Percentiles rank a stretch among this genome's conserved stretches.
Evolutionary conservation across 1,140 invertebrate genomes (phyloP).

Genomic region (Adelges cooleyi): DNA sequence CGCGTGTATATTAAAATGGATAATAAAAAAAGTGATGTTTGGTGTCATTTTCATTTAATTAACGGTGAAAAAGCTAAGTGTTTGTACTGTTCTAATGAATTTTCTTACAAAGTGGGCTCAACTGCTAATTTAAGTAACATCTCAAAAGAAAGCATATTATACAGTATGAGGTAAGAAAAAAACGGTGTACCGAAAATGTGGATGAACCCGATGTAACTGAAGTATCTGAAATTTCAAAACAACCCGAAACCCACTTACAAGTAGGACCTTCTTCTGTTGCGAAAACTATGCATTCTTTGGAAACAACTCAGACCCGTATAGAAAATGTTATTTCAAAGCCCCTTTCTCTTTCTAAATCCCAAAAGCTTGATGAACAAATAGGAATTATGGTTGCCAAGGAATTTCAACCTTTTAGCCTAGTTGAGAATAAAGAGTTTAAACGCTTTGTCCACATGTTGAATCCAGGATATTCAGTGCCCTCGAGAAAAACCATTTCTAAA

Average conservation of each 20-base stretch:
- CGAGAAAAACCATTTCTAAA: conserved; percentile 33
- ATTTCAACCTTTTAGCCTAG: conserved; percentile 32
- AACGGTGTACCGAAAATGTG: too few species aligned
- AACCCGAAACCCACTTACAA: too few species aligned
- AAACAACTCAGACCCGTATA: not conserved
- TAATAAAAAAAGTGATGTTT: conserved; percentile 7
- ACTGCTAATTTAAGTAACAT: not conserved
- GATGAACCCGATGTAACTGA: too few species aligned
- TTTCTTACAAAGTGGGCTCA: not conserved
- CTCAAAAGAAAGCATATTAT: conserved; percentile 1
- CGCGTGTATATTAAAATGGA: too few species aligned
- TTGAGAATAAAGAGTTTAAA: conserved; percentile 33
- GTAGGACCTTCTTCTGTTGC: too few species aligned
- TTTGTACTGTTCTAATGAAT: not conserved
- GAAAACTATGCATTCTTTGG: too few species aligned
- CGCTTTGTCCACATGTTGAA: conserved; percentile 31
- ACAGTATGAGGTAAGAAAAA: too few species aligned
- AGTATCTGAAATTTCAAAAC: too few species aligned
- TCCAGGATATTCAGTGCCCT: conserved; percentile 31
- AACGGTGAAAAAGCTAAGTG: not conserved
- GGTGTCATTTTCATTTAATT: not conserved
- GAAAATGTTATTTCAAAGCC: not conserved
- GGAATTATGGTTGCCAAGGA: conserved; percentile 33
- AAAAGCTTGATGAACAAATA: conserved; percentile 30
- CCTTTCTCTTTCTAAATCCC: conserved; percentile 5